Conservation (phyloP, 2,888 invertebrate species). For the Micoletzkya japonica region DNA sequence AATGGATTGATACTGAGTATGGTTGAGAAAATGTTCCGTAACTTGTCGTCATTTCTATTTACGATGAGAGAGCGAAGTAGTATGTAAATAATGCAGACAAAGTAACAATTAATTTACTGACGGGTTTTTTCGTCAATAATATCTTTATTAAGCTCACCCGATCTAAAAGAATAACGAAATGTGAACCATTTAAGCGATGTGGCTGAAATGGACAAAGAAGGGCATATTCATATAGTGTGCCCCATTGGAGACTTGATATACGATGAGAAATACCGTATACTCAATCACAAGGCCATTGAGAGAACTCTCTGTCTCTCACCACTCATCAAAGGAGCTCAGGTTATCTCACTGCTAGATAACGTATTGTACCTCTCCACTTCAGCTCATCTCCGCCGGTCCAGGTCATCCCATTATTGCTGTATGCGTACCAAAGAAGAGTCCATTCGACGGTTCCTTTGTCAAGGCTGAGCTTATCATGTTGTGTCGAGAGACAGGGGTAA, state of each 20-base stretch:
- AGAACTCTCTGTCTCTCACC: slow-evolving; percentile 11
- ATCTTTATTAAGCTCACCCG: no score
- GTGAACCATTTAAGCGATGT: slow-evolving; percentile 14
- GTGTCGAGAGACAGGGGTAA: slow-evolving; percentile 16
- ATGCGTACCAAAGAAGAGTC: slow-evolving; percentile 18
- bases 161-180: no score
- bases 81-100: no score
- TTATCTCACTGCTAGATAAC: not conserved
- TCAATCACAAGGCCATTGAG: slow-evolving; percentile 21
- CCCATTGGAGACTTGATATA: slow-evolving; percentile 9
- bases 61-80: no score
- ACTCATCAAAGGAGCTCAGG: slow-evolving; percentile 23
- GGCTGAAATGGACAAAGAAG: slow-evolving; percentile 14
- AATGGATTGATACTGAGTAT: slow-evolving; percentile 22
- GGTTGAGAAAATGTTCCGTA: no score
- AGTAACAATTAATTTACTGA: no score
- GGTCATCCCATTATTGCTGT: slow-evolving; percentile 5
- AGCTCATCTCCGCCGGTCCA: not conserved
- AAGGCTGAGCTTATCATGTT: slow-evolving; percentile 12
- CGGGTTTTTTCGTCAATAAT: no score
- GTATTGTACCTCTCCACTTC: not conserved
- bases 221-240: slow-evolving; percentile 6
- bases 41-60: no score
- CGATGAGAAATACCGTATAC: slow-evolving; percentile 3
- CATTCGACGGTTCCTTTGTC: slow-evolving; percentile 4